A percentile compares a stretch with the other conserved stretches of the same genome.
Conservation (phyloP, 2,797 vertebrate genomes). For the Lepidocolaptes lacrymiger region DNA sequence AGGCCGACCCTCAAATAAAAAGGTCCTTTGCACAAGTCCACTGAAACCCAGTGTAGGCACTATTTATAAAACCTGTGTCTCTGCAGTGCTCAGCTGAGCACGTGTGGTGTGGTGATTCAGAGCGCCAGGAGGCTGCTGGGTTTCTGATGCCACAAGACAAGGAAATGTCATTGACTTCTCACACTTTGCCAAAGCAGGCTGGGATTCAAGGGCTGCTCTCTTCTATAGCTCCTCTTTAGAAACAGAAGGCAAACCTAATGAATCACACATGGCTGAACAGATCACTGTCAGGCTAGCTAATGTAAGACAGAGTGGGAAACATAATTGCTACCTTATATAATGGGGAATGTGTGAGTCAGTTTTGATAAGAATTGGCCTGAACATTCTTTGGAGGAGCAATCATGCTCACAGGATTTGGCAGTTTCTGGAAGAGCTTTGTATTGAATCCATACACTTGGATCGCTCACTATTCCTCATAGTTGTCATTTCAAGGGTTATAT, state of each 20-base stretch:
- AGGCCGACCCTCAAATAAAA: conserved; percentile 11
- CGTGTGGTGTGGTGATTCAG: neutral
- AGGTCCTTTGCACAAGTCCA: neutral
- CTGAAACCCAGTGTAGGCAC: neutral
- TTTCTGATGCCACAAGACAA: neutral
- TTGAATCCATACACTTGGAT: neutral
- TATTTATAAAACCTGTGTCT: neutral
- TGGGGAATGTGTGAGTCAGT: neutral
- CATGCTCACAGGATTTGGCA: neutral
- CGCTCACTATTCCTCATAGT: neutral
- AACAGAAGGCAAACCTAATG: neutral
- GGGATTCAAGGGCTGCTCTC: neutral
- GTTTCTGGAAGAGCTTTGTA: neutral
- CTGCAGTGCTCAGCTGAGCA: neutral
- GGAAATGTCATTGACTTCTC: conserved; percentile 3
- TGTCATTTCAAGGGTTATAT: neutral
- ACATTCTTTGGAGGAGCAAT: neutral
- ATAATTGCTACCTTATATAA: neutral
- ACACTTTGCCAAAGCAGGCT: neutral
- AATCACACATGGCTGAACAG: neutral
- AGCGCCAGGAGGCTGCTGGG: neutral
- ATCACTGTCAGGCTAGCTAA: neutral
- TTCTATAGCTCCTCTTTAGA: neutral
- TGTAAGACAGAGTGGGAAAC: neutral
- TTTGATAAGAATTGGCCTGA: neutral